These are phyloP conservation scores for Conopomorpha cramerella DNA, from an alignment of 1,140 invertebrate species.

Conservation along the genomic window DNA sequence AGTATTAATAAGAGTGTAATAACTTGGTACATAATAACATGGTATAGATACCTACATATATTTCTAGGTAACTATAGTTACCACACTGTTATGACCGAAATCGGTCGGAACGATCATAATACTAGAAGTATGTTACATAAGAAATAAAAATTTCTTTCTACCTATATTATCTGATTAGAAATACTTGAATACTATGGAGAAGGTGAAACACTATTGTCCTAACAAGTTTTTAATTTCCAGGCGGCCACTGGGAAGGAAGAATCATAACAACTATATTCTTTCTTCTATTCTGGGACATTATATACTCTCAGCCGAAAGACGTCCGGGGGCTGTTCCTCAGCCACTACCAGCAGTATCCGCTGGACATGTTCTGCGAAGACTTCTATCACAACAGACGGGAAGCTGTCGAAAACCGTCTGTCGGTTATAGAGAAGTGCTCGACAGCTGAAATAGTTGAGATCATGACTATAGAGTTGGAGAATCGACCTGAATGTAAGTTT, in stretches of 20 bases:
- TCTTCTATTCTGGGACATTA: constrained; percentile 78
- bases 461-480: constrained; percentile 40
- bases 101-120: no score
- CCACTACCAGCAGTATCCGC: constrained; percentile 68
- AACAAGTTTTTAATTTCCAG: constrained; percentile 16
- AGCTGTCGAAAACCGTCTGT: constrained; percentile 61
- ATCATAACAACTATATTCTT: constrained; percentile 68
- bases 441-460: constrained; percentile 32
- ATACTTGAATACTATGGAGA: no score
- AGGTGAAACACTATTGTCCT: no score
- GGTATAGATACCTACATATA: no score
- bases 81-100: no score
- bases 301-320: constrained; percentile 64
- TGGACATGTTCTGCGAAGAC: constrained; percentile 67
- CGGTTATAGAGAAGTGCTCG: constrained; percentile 34
- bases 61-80: no score
- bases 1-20: no score
- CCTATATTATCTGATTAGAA: no score
- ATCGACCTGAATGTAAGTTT: constrained; percentile 36
- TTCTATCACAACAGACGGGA: constrained; percentile 68
- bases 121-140: no score
- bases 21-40: no score
- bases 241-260: constrained; percentile 71
- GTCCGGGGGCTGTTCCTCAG: constrained; percentile 67
- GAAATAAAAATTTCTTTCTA: no score